phyloP scores from a whole-genome alignment of 2,797 vertebrate species.

The Poeciliopsis infans region DNA sequence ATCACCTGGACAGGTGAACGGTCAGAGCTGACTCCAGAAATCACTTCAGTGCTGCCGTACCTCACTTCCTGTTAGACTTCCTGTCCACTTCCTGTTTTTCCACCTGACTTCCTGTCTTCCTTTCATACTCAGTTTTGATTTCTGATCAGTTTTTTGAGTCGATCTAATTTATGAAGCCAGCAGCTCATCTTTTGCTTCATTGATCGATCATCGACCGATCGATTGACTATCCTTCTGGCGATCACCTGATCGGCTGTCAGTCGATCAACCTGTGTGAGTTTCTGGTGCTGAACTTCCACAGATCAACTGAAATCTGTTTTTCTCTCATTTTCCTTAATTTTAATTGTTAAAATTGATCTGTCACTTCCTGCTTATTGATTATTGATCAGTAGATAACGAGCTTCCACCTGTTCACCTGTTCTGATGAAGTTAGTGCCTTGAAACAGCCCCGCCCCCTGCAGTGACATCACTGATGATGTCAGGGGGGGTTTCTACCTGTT shows the following conservation, averaged over 20 bases:
- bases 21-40: conserved; percentile 1
- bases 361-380: not conserved
- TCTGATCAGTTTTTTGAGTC: not conserved
- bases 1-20: not conserved
- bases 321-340: not conserved
- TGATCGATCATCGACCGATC: not conserved
- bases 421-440: not conserved
- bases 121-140: not conserved
- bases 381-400: not conserved
- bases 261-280: not conserved
- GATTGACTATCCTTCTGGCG: not conserved
- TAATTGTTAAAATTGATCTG: not conserved
- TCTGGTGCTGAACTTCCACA: not conserved
- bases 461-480: conserved; percentile 1
- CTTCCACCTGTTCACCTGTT: not conserved
- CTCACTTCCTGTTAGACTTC: not conserved
- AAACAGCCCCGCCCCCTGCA: not conserved
- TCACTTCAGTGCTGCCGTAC: not conserved
- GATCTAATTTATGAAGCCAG: not conserved
- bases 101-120: no score
- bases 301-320: not conserved
- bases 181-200: not conserved
- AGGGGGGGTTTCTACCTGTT: not conserved
- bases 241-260: not conserved
- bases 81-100: not conserved